These are phyloP conservation scores for Ips typographus DNA, from an alignment of 1,140 invertebrate genomes.

Conservation along the genomic window DNA sequence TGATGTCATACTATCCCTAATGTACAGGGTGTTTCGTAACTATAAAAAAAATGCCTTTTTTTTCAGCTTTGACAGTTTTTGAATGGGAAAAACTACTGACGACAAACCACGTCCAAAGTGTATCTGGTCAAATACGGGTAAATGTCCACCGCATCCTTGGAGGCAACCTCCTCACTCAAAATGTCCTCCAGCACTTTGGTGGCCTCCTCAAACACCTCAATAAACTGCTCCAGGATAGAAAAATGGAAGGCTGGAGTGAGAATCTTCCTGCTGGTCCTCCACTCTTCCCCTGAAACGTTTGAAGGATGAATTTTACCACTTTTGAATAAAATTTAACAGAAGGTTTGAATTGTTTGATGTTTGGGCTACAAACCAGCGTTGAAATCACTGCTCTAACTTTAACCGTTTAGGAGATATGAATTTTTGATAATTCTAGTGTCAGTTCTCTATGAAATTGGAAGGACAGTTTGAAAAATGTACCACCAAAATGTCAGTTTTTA, in stretches of 20 bases:
- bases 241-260: conserved; percentile 88
- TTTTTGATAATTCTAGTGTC: not conserved
- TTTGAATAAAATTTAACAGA: not conserved
- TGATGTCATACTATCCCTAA: too few species aligned
- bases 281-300: conserved; percentile 60
- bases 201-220: conserved; percentile 69
- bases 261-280: conserved; percentile 76
- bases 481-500: too few species aligned
- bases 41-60: too few species aligned
- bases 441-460: not conserved
- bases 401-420: not conserved
- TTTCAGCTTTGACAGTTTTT: too few species aligned
- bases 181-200: conserved; percentile 59
- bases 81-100: conserved; percentile 49
- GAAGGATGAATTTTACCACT: not conserved
- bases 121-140: conserved; percentile 66
- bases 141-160: conserved; percentile 56
- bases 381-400: too few species aligned
- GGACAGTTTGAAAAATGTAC: not conserved
- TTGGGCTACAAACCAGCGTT: too few species aligned
- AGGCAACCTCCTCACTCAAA: conserved; percentile 53
- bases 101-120: conserved; percentile 74
- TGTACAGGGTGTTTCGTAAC: too few species aligned
- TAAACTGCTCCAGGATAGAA: conserved; percentile 78
- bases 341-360: not conserved